Base-by-base conservation (phyloP, 2,113 vertebrate species). In the Corythoichthys haematopterus region DNA sequence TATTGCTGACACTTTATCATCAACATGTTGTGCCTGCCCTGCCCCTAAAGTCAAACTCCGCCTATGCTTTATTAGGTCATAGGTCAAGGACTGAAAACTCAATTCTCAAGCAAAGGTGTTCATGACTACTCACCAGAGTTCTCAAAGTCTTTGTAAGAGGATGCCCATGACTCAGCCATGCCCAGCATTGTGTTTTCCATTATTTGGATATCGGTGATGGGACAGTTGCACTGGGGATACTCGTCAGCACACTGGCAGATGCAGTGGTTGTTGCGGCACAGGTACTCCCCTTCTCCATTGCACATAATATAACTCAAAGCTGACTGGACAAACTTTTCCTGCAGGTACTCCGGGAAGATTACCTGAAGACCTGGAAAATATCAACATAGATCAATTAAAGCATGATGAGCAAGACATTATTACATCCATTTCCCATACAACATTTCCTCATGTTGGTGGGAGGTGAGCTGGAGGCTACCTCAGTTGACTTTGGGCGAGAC, bases 261-360 rank as follows among this genome's bases (percentile, higher is more conserved):
- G 0, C 97, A 99, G 69, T 96, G 96, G 90, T 94, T 98, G 88
- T 94, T 92, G 50, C 85, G 92, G 74, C 97, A 99, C 80, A 96
- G 77, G 40, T 99, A 98, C 68, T 99, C 97, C 2, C 97, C 97
- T 81, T 99, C 97, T 0, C 96, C 97, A 0, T 99, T 98, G 83
- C 97, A 99, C 97, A 99, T 99, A 79, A 99, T 98, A 93, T 99
- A 99, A 83, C 97, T 99, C 86, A 99, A 89, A 75, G 97, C 96
- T 3, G 97, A 98, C 88, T 99, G 96, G 68, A 99, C 96, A 78
- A 99, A 99, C 87, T 98, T 99, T 91, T 99, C 97, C 82, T 97
- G 97, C 81, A 99, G 94, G 84, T 99, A 98, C 69, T 95, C 97
- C 33, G 97, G 97, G 79, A 99, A 97, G 88, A 99, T 98, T 74